Percentiles rank a stretch among this genome's conserved stretches.
These are phyloP conservation scores for Gouania willdenowi DNA, from an alignment of 2,797 vertebrate species.

Conservation along the genomic window DNA sequence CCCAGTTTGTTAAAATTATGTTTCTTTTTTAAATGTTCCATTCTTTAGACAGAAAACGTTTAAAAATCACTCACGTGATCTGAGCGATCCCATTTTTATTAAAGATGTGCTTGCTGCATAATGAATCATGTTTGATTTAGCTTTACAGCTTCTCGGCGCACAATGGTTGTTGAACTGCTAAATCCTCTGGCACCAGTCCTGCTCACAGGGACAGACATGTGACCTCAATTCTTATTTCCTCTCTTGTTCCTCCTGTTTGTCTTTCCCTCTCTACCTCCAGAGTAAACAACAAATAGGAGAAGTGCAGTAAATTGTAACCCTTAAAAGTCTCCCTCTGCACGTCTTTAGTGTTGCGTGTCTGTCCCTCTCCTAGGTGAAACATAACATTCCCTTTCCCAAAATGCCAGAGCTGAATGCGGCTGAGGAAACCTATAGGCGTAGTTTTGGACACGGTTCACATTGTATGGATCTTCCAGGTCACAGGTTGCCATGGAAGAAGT, in stretches of 20 bases:
- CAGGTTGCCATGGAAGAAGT: conserved; percentile 36
- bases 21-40: too few species aligned
- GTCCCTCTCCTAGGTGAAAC: conserved; percentile 62
- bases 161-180: conserved; percentile 4
- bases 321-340: conserved; percentile 31
- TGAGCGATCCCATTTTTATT: too few species aligned
- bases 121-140: background rate
- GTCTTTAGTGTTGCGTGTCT: conserved; percentile 43
- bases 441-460: conserved; percentile 45
- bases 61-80: too few species aligned
- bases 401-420: conserved; percentile 15
- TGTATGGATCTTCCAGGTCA: conserved; percentile 36
- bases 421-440: conserved; percentile 25
- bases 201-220: background rate
- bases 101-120: background rate
- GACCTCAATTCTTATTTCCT: conserved; percentile 9
- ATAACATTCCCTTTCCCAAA: conserved; percentile 27
- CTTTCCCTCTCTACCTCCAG: conserved; percentile 15
- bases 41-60: too few species aligned
- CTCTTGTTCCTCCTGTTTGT: background rate
- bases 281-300: conserved; percentile 56
- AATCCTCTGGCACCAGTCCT: conserved; percentile 7
- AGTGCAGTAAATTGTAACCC: conserved; percentile 58
- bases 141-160: background rate
- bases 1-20: too few species aligned